phyloP scores from a whole-genome alignment of 2,888 invertebrate genomes.

The Eurois occulta region DNA sequence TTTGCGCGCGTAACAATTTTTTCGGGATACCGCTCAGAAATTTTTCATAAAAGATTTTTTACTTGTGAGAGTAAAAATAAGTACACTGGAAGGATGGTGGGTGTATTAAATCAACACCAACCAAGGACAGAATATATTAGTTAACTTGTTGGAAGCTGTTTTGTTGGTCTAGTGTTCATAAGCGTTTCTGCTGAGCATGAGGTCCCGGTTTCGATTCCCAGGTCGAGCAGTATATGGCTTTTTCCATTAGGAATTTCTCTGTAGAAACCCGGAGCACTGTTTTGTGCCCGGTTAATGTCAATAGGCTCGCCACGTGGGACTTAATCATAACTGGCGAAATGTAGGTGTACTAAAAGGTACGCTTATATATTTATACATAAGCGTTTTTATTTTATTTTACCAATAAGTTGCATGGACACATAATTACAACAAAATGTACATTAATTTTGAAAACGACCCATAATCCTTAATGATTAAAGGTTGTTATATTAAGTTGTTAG shows the following conservation, averaged over 20 bases:
- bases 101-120: conserved; percentile 9
- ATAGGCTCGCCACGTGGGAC: too few species aligned
- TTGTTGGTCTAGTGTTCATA: background rate
- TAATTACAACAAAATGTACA: too few species aligned
- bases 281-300: background rate
- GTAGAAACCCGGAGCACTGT: background rate
- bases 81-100: background rate
- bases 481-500: too few species aligned
- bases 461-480: too few species aligned
- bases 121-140: background rate
- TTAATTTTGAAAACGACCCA: too few species aligned
- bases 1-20: background rate
- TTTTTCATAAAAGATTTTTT: background rate
- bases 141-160: background rate
- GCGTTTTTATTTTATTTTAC: too few species aligned
- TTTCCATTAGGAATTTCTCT: background rate
- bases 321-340: too few species aligned
- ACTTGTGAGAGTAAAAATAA: background rate
- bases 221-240: background rate
- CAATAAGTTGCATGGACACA: too few species aligned
- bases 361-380: too few species aligned
- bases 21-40: background rate
- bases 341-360: too few species aligned
- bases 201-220: background rate
- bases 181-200: background rate